Evolutionary conservation across 2,888 invertebrate genomes (phyloP).

Genomic region (Minunthozetes semirufus): DNA sequence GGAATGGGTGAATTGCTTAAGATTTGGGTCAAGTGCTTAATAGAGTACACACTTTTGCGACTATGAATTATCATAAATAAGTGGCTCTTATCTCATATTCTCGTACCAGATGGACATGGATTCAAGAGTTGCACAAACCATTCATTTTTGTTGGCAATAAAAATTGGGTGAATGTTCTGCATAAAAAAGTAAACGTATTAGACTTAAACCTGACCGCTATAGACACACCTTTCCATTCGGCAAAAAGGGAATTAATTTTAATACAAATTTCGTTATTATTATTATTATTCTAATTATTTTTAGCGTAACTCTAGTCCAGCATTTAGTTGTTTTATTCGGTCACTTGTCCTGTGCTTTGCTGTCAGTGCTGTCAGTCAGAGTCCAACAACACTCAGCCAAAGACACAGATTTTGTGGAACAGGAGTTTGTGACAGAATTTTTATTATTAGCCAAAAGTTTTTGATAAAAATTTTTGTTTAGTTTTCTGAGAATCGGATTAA

Average conservation of each 20-base stretch:
- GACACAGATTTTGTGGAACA: not conserved
- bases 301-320: not conserved
- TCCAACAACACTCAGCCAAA: not conserved
- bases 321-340: conserved; percentile 17
- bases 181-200: not conserved
- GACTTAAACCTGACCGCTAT: no score
- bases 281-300: not conserved
- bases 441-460: not conserved
- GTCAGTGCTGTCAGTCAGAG: not conserved
- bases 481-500: not conserved
- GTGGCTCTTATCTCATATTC: not conserved
- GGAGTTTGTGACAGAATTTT: not conserved
- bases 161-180: not conserved
- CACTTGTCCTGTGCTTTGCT: not conserved
- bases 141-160: not conserved
- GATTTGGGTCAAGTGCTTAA: conserved; percentile 21
- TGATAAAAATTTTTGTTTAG: not conserved
- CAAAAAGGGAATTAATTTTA: conserved; percentile 23
- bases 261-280: not conserved
- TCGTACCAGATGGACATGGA: conserved; percentile 20
- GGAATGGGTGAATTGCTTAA: not conserved
- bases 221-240: conserved; percentile 5
- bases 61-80: conserved; percentile 15
- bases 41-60: not conserved
- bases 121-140: not conserved